phyloP scores from a whole-genome alignment of 2,113 vertebrate species.

The Hyperopisus bebe region DNA sequence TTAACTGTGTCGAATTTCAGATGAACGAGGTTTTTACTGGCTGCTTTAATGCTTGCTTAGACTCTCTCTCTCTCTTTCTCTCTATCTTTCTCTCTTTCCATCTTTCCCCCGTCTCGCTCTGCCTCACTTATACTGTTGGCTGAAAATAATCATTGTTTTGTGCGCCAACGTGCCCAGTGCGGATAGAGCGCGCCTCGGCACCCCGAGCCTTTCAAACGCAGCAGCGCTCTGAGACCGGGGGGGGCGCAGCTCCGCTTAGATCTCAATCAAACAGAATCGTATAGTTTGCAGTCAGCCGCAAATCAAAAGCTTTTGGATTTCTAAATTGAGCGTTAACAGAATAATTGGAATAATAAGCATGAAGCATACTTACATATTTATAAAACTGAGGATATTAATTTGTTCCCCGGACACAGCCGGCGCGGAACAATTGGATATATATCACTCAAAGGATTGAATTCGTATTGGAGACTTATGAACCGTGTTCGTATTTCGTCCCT shows the following conservation, averaged over 20 bases:
- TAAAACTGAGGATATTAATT: slow-evolving; percentile 37
- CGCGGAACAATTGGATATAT: slow-evolving; percentile 35
- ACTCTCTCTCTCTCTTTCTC: not conserved
- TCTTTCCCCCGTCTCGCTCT: not conserved
- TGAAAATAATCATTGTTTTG: slow-evolving; percentile 23
- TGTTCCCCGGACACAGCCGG: slow-evolving; percentile 30
- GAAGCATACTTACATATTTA: slow-evolving; percentile 41
- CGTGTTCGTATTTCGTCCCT: slow-evolving; percentile 8
- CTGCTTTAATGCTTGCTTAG: not conserved
- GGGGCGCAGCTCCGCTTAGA: slow-evolving; percentile 15
- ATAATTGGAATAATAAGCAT: slow-evolving; percentile 41
- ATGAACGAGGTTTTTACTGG: not conserved
- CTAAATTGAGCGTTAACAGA: slow-evolving; percentile 41
- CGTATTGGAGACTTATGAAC: slow-evolving; percentile 9
- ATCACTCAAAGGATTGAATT: slow-evolving; percentile 25
- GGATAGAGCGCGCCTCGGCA: slow-evolving; percentile 3
- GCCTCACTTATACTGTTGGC: slow-evolving; percentile 20
- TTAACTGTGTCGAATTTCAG: not conserved
- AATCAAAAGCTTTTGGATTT: slow-evolving; percentile 34
- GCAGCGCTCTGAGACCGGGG: slow-evolving; percentile 14
- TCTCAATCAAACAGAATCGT: slow-evolving; percentile 38
- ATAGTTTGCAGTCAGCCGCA: slow-evolving; percentile 31
- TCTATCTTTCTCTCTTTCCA: not conserved
- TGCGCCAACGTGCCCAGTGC: not conserved
- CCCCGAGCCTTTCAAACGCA: not conserved